Conservation (phyloP, 2,888 invertebrate genomes). For the Brenthis daphne region DNA sequence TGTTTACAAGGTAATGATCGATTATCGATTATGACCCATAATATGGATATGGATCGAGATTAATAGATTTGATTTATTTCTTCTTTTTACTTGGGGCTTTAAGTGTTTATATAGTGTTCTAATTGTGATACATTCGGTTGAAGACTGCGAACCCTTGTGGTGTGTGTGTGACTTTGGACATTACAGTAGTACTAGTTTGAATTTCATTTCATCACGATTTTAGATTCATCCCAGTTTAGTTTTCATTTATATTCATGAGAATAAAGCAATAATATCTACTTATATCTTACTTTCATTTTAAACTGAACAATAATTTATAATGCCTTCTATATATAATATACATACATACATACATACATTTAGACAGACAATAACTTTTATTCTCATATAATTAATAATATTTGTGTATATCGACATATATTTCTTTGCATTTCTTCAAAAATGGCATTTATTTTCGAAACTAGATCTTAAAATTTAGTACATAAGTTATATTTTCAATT, state of each 20-base stretch:
- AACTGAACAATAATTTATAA: constrained; percentile 27
- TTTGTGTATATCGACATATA: constrained; percentile 15
- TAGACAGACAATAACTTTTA: constrained; percentile 2
- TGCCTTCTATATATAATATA: background rate
- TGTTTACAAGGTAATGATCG: background rate
- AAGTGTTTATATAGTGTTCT: constrained; percentile 55
- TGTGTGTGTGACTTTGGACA: constrained; percentile 67
- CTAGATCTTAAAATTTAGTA: constrained; percentile 55
- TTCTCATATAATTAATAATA: background rate
- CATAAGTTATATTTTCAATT: constrained; percentile 45
- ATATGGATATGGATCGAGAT: background rate
- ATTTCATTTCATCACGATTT: constrained; percentile 33
- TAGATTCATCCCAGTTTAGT: constrained; percentile 28
- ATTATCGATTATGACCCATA: background rate
- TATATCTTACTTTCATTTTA: constrained; percentile 30
- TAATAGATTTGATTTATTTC: constrained; percentile 20
- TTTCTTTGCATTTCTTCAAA: constrained; percentile 43
- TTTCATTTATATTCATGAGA: constrained; percentile 14
- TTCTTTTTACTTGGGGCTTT: constrained; percentile 49
- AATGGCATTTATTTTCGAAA: constrained; percentile 65
- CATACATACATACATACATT: constrained; percentile 5
- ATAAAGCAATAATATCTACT: constrained; percentile 33
- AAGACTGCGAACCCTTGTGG: constrained; percentile 74
- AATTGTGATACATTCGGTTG: constrained; percentile 75
- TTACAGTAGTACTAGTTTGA: constrained; percentile 34